Percentiles rank a stretch among this genome's conserved stretches.
These are phyloP conservation scores for Furnarius figulus DNA, from an alignment of 2,113 vertebrate species.

Conservation along the genomic window DNA sequence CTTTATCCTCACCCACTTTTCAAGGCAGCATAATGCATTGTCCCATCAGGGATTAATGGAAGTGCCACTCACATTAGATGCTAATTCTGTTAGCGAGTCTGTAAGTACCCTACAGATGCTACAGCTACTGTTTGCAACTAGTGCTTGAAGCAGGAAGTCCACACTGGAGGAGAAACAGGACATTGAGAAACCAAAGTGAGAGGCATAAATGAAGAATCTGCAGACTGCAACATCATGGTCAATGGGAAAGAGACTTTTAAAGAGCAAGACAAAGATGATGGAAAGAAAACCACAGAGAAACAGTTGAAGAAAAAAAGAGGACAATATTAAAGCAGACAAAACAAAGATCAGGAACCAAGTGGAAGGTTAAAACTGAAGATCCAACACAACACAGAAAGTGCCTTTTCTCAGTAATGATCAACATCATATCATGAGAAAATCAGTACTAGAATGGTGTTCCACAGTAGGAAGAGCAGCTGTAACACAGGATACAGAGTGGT, in stretches of 20 bases:
- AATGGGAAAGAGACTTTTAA: background rate
- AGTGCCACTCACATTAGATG: background rate
- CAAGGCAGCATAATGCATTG: constrained; percentile 6
- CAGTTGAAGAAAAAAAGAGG: background rate
- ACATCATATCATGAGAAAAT: background rate
- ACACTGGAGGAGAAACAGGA: background rate
- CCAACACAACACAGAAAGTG: background rate
- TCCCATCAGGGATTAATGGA: constrained; percentile 17
- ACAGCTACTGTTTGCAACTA: background rate
- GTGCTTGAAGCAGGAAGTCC: background rate
- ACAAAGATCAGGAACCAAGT: background rate
- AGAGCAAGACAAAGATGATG: background rate
- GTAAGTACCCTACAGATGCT: background rate
- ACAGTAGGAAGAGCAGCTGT: background rate
- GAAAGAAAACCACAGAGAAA: background rate
- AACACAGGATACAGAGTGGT: background rate
- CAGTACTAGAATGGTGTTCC: background rate
- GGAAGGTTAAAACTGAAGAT: background rate
- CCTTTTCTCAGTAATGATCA: background rate
- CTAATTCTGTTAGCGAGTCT: constrained; percentile 8
- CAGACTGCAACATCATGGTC: background rate
- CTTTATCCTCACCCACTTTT: constrained; percentile 25
- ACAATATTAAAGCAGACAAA: background rate
- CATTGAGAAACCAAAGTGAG: background rate
- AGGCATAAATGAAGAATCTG: background rate